Base-by-base conservation (phyloP, 1,140 invertebrate genomes). In the Drosophila murphyi region DNA sequence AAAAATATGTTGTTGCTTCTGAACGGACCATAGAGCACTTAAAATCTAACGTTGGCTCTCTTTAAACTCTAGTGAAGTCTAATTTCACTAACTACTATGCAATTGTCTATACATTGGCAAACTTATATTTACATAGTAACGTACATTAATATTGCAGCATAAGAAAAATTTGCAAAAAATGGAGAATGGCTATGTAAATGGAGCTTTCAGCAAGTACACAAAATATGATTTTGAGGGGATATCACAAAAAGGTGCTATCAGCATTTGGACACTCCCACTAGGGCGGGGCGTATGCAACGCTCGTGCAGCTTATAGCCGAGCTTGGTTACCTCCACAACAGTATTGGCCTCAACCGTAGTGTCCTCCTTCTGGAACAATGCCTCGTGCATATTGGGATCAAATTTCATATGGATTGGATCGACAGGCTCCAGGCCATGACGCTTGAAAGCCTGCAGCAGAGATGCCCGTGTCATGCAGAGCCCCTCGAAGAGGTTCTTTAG, bases 301-400 rank as follows among this genome's bases (percentile, higher is more conserved):
- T 98, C 97, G 78, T 98, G 96, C 48, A 99, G 93, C 93, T 97
- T 98, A 93, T 99, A 99, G 12, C 99, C 98, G 50, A 98, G 95
- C 94, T 99, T 99, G 47, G 97, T 97, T 2, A 99, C 98, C 8
- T 97, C 95, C 12, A 98, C 96, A 41, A 99, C 95, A 3, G 97
- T 98, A 47, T 98, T 98, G 3, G 96, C 93, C 59, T 96, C 95
- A 80, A 97, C 97, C 0, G 96, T 95, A 81, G 96, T 93, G 68
- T 96, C 96, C 64, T 96, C 96, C 94, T 98, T 96, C 93, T 98
- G 96, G 93, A 99, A 99, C 51, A 99, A 92, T 0, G 98, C 98
- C 93, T 99, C 98, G 87, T 99, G 98, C 63, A 97, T 93, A 93
- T 99, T 98, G 3, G 98, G 98, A 94, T 99, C 96, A 93, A 99